These are phyloP conservation scores for Chymomyza costata DNA, from an alignment of 1,140 invertebrate genomes.

Conservation along the genomic window DNA sequence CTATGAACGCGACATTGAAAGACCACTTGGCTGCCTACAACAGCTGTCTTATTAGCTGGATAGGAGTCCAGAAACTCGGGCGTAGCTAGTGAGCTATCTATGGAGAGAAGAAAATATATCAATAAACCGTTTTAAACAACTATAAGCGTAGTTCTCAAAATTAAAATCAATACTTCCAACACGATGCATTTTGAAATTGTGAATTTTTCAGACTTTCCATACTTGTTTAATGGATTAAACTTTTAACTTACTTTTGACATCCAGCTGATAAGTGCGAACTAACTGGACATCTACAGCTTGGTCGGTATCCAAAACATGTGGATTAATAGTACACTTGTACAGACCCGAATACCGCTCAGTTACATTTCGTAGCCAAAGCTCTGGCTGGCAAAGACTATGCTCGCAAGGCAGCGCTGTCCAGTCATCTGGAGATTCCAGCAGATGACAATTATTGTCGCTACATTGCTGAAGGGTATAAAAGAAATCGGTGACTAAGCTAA, in stretches of 20 bases:
- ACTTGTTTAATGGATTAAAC: no score
- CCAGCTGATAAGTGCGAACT: constrained; percentile 64
- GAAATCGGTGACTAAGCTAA: not conserved
- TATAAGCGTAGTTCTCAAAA: no score
- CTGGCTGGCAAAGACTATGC: constrained; percentile 51
- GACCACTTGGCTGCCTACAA: constrained; percentile 44
- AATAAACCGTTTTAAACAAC: no score
- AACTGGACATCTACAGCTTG: constrained; percentile 56
- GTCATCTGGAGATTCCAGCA: constrained; percentile 41
- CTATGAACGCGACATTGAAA: constrained; percentile 70
- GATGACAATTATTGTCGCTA: constrained; percentile 58
- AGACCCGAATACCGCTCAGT: constrained; percentile 67
- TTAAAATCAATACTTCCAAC: no score
- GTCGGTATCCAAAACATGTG: constrained; percentile 37
- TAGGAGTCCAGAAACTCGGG: constrained; percentile 65
- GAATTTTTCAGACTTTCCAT: no score
- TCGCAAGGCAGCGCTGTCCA: constrained; percentile 67
- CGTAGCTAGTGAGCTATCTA: constrained; percentile 52
- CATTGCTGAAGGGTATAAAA: constrained; percentile 46
- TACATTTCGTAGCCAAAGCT: constrained; percentile 58
- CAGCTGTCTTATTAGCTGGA: constrained; percentile 53
- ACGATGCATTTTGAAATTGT: no score
- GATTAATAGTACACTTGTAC: constrained; percentile 68
- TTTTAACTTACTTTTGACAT: constrained; percentile 61
- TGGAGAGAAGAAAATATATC: not conserved